Conservation (phyloP, 2,113 vertebrate species). For the Plecturocebus donacophilus region DNA sequence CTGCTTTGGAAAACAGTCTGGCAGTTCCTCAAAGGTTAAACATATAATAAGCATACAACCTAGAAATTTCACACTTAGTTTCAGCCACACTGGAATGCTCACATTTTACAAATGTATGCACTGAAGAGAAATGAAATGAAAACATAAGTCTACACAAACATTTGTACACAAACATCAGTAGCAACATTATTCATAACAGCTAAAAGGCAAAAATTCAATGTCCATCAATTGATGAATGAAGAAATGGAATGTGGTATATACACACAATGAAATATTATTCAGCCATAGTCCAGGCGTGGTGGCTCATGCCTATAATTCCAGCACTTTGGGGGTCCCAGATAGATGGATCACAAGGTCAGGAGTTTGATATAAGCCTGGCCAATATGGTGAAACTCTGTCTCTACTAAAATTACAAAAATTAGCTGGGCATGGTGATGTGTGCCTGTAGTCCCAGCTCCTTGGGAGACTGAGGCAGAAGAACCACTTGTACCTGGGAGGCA, state of each 20-base stretch:
- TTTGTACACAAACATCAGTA: background rate
- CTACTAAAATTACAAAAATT: too few species aligned
- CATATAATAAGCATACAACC: background rate
- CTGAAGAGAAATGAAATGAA: slow-evolving; percentile 9
- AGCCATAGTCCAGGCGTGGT: background rate
- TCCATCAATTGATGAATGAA: background rate
- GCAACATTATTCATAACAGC: background rate
- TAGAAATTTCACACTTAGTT: slow-evolving; percentile 21
- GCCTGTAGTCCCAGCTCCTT: too few species aligned
- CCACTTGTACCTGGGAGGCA: too few species aligned
- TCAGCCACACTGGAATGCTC: background rate
- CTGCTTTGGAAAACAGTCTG: background rate
- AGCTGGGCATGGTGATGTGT: too few species aligned
- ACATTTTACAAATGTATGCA: background rate
- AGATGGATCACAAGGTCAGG: too few species aligned
- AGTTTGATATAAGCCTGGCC: too few species aligned
- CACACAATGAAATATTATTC: background rate
- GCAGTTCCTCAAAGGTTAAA: background rate
- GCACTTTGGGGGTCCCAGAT: too few species aligned
- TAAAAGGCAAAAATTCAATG: background rate
- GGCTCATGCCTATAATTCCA: too few species aligned
- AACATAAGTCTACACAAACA: background rate
- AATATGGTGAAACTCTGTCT: too few species aligned
- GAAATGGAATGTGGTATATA: background rate
- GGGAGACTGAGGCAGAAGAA: too few species aligned